Base-by-base conservation (phyloP, 2,888 invertebrate species). In the Spisula subtruncata region DNA sequence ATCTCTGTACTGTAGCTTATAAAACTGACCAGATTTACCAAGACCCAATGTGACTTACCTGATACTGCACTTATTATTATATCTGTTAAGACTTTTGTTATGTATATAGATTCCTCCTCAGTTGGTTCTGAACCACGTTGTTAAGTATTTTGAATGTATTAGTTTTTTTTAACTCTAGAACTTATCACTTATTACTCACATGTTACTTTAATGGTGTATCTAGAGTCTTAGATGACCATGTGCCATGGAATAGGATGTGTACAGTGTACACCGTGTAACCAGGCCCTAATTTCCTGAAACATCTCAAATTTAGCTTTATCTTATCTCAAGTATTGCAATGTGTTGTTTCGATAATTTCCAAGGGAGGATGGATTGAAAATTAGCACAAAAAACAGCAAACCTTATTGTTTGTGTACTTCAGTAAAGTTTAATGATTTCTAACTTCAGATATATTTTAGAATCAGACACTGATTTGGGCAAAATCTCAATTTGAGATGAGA, bases 111-210 rank as follows among this genome's bases (percentile, higher is more conserved):
- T 25, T 25, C 25, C 2, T 0, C n/a, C 5, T 66, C 1, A 8
- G n/a, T 66, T 66, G 60, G 60, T 66, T 66, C 0, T 66, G 60
- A 66, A 66, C 60, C 60, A 66, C 6, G 2, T 66, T 66, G 25
- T 66, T 66, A 66, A 25, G 60, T 66, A 66, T 66, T 66, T 66
- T 66, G 60, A 66, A 66, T 66, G 10, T 66, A 66, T 25, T 66
- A 25, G 60, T 66, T 66, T 66, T n/a, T n/a, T 41, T 66, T 25
- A 66, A 66, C 5, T 66, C 60, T 25, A 51, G 60, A 25, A 66
- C n/a, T 10, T 8, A n/a, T n/a, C n/a, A n/a, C 25, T 10, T 25
- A 25, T 25, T 66, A 66, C 60, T 66, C 60, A n/a, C 25, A 66
- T 10, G n/a, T n/a, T 66, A 25, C n/a, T n/a, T n/a, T 25, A 66